Conservation (phyloP, 2,797 vertebrate genomes). For the Pelochelys cantorii region DNA sequence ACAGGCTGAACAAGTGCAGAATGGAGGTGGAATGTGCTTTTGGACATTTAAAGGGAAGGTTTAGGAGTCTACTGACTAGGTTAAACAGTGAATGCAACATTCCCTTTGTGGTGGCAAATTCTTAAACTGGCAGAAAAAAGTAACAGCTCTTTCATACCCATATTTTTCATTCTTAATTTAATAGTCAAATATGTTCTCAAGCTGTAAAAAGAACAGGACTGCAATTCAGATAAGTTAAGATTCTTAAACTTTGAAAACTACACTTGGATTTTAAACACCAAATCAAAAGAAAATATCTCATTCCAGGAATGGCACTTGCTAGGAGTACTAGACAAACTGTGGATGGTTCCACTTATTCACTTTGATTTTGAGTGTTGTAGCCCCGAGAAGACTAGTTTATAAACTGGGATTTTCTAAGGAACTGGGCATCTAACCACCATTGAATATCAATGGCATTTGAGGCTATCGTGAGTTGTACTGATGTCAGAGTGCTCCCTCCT, state of each 20-base stretch:
- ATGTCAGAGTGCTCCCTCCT: neutral
- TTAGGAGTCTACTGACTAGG: no score
- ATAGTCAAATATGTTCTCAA: constrained; percentile 70
- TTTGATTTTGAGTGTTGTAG: constrained; percentile 16
- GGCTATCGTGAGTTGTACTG: neutral
- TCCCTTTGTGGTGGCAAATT: neutral
- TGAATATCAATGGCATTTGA: neutral
- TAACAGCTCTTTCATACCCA: constrained; percentile 59
- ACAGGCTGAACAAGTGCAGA: no score
- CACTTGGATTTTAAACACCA: constrained; percentile 27
- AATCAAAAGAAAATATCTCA: constrained; percentile 50
- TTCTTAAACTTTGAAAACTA: constrained; percentile 63
- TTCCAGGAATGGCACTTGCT: neutral
- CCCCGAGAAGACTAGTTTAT: neutral
- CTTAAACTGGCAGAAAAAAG: constrained; percentile 66
- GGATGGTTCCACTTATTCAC: constrained; percentile 7
- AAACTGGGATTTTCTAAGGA: neutral
- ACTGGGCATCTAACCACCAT: neutral
- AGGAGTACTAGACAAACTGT: neutral
- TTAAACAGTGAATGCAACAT: no score
- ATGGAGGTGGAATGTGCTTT: no score
- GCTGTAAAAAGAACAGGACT: constrained; percentile 68
- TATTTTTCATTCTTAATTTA: constrained; percentile 69
- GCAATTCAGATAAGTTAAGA: constrained; percentile 68
- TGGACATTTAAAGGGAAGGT: no score